Conservation (phyloP, 2,113 vertebrate genomes). For the Riparia riparia region DNA sequence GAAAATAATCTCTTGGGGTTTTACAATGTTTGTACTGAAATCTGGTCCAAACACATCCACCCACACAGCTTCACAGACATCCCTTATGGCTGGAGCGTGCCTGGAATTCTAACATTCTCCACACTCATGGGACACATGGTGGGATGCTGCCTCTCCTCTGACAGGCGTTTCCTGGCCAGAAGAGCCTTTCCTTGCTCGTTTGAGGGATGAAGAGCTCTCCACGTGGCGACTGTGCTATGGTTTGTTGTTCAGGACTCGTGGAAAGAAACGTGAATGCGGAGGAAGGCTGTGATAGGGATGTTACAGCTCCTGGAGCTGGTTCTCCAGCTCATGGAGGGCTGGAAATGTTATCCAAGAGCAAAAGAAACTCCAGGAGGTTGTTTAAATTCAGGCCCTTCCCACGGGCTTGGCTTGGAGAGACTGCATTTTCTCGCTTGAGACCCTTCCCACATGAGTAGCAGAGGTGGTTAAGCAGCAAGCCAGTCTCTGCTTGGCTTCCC, state of each 20-base stretch:
- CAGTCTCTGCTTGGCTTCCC: background rate
- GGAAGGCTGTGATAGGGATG: background rate
- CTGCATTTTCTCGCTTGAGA: background rate
- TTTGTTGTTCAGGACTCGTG: background rate
- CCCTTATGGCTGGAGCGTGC: accelerated
- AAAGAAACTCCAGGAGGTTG: background rate
- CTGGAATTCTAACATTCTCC: background rate
- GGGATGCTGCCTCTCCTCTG: background rate
- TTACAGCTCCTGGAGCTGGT: accelerated
- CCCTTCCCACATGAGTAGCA: accelerated
- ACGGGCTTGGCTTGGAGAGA: background rate
- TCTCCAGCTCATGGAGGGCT: background rate
- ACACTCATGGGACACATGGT: accelerated
- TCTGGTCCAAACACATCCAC: background rate
- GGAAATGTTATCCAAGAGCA: background rate
- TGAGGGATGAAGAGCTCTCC: background rate
- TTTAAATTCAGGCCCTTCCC: background rate
- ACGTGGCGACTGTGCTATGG: accelerated
- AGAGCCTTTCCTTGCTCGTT: background rate
- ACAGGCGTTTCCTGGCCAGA: background rate
- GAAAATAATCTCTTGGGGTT: background rate
- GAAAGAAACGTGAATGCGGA: background rate
- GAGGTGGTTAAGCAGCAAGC: background rate
- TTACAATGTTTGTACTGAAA: background rate
- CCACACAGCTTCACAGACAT: background rate